Base-by-base conservation (phyloP, 2,888 invertebrate species). In the Athalia cordata region DNA sequence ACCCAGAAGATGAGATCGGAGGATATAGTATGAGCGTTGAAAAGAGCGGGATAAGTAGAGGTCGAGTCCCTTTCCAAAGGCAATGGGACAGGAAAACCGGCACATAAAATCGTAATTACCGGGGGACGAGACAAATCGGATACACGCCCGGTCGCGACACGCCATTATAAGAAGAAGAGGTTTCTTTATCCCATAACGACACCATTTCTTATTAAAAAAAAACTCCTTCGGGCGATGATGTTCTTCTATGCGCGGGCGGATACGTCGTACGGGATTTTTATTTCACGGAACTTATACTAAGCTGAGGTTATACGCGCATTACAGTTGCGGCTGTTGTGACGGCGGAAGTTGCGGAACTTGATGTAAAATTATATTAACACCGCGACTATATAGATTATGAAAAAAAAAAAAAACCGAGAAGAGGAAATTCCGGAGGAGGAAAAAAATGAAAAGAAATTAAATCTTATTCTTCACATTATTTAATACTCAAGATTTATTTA, bases 41-140 rank as follows among this genome's bases (percentile, higher is more conserved):
- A 29, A 29, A 29, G 29, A 29, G 29, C 29, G 29, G 29, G 29
- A 29, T 2, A 29, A 29, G 29, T 2, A 2, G 29, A 29, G 29
- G 0, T 2, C 29, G 29, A 29, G 29, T 29, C 29, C 29, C 29
- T 29, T 29, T 29, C 29, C 1, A 29, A 29, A 75, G 75, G 45
- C 50, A 72, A 59, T 45, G 75, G 61, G 75, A 64, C 75, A 75
- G 62, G 75, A 75, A 75, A 75, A 45, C 29, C 50, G 55, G 49
- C 50, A 68, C 67, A 86, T 87, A 88, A 87, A 87, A 86, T 85
- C 83, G 87, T 88, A 88, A 88, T 88, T 88, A 88, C 87, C 87
- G 85, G 83, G 82, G 85, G 84, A 87, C 84, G 87, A 87, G 88
- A 88, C 88, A 88, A 88, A 88, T 88, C 87, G 87, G 86, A 83